These are phyloP conservation scores for Bradynema listronoti DNA, from an alignment of 1,140 invertebrate genomes.

Conservation along the genomic window DNA sequence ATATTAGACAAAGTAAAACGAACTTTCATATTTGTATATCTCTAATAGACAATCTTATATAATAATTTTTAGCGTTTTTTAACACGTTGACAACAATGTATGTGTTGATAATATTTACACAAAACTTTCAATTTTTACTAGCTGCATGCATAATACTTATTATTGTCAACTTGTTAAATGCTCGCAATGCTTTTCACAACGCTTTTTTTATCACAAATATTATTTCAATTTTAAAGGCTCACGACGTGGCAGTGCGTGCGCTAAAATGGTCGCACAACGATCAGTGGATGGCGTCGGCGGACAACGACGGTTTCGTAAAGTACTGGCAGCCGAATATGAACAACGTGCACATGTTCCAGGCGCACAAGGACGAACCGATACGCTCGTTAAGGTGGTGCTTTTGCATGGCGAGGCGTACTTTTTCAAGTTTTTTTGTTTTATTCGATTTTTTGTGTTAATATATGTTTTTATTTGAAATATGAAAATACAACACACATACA, in stretches of 20 bases:
- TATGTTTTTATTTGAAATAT: too few relatives aligned
- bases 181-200: too few relatives aligned
- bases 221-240: conserved; percentile 68
- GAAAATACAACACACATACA: too few relatives aligned
- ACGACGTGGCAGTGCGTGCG: conserved; percentile 89
- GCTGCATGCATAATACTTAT: neutral
- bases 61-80: too few relatives aligned
- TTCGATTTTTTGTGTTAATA: too few relatives aligned
- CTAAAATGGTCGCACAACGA: conserved; percentile 99
- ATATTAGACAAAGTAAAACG: too few relatives aligned
- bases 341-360: conserved; percentile 99
- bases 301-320: conserved; percentile 95
- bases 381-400: conserved; percentile 78
- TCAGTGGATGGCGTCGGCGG: conserved; percentile 98
- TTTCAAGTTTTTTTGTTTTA: too few relatives aligned
- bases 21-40: too few relatives aligned
- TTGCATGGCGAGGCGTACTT: too few relatives aligned
- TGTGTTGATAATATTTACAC: conserved; percentile 5
- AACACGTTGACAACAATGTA: too few relatives aligned
- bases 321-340: conserved; percentile 99
- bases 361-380: conserved; percentile 92
- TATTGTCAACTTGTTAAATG: neutral
- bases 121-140: neutral
- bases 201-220: too few relatives aligned
- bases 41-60: too few relatives aligned